A percentile compares a stretch with the other conserved stretches of the same genome.
Evolutionary conservation across 2,797 vertebrate species (phyloP).

Genomic region (Sebastiscus albofasciatus): DNA sequence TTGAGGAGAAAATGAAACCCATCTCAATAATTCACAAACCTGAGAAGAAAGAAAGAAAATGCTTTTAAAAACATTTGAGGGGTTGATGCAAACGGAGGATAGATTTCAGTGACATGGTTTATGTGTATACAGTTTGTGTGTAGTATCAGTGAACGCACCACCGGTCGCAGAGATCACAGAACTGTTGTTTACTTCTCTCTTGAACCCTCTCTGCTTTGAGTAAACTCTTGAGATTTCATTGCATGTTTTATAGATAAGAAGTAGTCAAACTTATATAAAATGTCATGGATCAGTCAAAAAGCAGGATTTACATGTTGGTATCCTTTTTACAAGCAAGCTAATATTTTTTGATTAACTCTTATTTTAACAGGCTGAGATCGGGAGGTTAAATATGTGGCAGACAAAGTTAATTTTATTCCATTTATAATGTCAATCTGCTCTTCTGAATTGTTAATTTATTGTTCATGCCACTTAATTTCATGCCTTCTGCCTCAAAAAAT

Average conservation of each 20-base stretch:
- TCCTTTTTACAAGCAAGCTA: not conserved
- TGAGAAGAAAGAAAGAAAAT: conserved; percentile 24
- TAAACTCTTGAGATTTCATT: not conserved
- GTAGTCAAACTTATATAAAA: not conserved
- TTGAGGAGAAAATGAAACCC: conserved; percentile 57
- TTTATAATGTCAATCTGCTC: conserved; percentile 48
- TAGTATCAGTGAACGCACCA: conserved; percentile 17
- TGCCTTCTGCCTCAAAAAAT: conserved; percentile 15
- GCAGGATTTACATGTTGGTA: not conserved
- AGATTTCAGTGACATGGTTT: not conserved
- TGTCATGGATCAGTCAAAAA: not conserved
- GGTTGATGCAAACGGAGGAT: not conserved
- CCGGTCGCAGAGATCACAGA: not conserved
- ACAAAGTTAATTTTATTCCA: conserved; percentile 39
- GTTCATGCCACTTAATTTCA: conserved; percentile 57
- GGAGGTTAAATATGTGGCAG: conserved; percentile 9
- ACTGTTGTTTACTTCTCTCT: not conserved
- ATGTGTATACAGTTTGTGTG: not conserved
- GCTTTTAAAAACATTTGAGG: conserved; percentile 34
- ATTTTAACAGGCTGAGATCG: not conserved
- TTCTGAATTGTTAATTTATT: conserved; percentile 56
- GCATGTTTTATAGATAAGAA: not conserved
- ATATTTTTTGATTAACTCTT: conserved; percentile 12
- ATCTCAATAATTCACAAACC: conserved; percentile 69
- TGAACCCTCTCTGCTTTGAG: not conserved